Base-by-base conservation (phyloP, 2,797 vertebrate species). In the Aldrovandia affinis region DNA sequence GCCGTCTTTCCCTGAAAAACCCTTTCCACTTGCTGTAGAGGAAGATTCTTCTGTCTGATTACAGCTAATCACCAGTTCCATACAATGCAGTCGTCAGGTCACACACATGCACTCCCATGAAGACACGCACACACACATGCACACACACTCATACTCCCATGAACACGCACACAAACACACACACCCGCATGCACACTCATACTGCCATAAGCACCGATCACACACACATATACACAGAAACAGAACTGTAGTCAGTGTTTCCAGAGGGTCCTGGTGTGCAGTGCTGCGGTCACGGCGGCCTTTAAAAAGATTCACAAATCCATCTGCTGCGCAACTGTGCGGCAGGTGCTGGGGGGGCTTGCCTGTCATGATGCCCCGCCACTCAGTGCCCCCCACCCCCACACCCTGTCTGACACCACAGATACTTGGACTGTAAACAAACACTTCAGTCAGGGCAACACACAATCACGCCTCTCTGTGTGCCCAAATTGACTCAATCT, bases 281-380 rank as follows among this genome's bases (percentile, higher is more conserved):
- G 81, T 88, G 85, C 39, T 84, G 42, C 33, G 20, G 57, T 73
- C 81, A 57, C 73, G 77, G 57, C 39, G 65, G 75, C 86, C 87
- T 87, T 88, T 88, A 89, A 78, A 50, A 81, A 82, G 87, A 83
- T 4, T 55, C 85, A 85, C 77, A 83, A 85, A 89, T 90, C 87
- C 92, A 92, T 93, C 90, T 94, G 93, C 91, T 90, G 92, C 89
- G 93, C 93, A 92, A 93, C 80, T 82, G 81, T 54, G 92, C 89
- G 90, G 93, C 94, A 95, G 94, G 94, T 95, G 95, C 89, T 88
- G 93, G 68, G 87, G 81, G 83, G 89, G 83, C 86, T 89, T 88
- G 89, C 88, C 87, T 87, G 88, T 92, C 90, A 70, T 81, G 54
- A 82, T 84, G 81, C 83, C 82, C 85, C 86, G 85, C 85, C 86